phyloP scores from a whole-genome alignment of 2,113 vertebrate genomes.

The Catharus fuscescens region DNA sequence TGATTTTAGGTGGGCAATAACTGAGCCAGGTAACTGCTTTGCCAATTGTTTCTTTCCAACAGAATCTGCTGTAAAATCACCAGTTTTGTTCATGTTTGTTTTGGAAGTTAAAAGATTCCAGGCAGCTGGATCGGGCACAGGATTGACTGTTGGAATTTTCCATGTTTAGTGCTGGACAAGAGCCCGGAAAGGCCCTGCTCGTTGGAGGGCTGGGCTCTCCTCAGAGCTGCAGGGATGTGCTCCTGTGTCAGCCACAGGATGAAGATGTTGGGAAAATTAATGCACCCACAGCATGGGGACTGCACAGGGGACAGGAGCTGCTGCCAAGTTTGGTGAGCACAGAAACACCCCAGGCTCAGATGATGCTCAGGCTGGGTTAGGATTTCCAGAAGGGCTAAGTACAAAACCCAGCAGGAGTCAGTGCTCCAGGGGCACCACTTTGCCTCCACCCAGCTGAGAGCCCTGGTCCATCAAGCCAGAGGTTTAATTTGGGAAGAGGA shows the following conservation, averaged over 20 bases:
- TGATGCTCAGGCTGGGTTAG: neutral
- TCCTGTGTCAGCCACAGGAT: neutral
- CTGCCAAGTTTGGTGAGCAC: neutral
- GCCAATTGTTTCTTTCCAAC: fast-evolving
- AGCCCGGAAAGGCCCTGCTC: neutral
- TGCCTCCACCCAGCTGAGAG: neutral
- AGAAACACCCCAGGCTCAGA: fast-evolving
- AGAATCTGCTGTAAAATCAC: neutral
- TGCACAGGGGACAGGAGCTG: neutral
- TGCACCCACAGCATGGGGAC: fast-evolving
- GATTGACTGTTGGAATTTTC: neutral
- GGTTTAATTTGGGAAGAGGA: neutral
- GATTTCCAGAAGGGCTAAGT: neutral
- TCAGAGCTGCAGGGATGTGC: neutral
- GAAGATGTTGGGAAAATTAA: neutral
- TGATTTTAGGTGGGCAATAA: neutral
- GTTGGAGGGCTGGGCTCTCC: neutral
- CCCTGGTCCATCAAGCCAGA: neutral
- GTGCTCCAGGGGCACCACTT: fast-evolving
- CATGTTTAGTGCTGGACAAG: neutral
- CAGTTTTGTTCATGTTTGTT: neutral
- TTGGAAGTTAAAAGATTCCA: neutral
- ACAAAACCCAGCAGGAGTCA: neutral
- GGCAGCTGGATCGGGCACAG: neutral
- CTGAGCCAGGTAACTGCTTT: neutral